Evolutionary conservation across 2,113 vertebrate genomes (phyloP).

Genomic region (Cricetomys ansorgei): DNA sequence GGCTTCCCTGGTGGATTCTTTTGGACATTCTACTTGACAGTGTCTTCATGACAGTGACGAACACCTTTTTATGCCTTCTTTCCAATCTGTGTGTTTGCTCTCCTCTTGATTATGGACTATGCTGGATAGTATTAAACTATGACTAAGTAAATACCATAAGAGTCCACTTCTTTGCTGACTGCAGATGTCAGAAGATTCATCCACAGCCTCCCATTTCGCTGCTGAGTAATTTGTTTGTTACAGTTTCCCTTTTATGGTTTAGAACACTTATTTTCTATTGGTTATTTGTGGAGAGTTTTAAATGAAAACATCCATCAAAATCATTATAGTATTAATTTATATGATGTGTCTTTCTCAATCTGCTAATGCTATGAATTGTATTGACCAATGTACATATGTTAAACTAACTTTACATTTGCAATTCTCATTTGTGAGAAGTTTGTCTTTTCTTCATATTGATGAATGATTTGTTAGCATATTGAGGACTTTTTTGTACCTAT

Average conservation of each 20-base stretch:
- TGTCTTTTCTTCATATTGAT: not conserved
- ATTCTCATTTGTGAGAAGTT: not conserved
- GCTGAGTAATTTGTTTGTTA: not conserved
- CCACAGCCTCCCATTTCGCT: not conserved
- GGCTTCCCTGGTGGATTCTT: not conserved
- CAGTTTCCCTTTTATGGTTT: not conserved
- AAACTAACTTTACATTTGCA: not conserved
- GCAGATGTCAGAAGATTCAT: not conserved
- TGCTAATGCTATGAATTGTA: not conserved
- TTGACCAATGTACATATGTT: not conserved
- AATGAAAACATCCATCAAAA: not conserved
- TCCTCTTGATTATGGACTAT: not conserved
- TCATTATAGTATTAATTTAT: not conserved
- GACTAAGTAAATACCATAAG: not conserved
- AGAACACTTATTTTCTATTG: not conserved
- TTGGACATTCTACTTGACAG: not conserved
- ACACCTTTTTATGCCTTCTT: not conserved
- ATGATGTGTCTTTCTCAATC: not conserved
- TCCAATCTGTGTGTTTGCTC: not conserved
- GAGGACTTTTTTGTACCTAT: not conserved
- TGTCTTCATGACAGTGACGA: not conserved
- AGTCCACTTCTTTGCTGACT: not conserved
- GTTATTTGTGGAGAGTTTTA: not conserved
- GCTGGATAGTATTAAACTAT: not conserved
- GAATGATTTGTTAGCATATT: not conserved